Evolutionary conservation across 2,888 invertebrate genomes (phyloP), one percentile per base, ranked within the genome.

Genomic region (Himalopsyche japonica): DNA sequence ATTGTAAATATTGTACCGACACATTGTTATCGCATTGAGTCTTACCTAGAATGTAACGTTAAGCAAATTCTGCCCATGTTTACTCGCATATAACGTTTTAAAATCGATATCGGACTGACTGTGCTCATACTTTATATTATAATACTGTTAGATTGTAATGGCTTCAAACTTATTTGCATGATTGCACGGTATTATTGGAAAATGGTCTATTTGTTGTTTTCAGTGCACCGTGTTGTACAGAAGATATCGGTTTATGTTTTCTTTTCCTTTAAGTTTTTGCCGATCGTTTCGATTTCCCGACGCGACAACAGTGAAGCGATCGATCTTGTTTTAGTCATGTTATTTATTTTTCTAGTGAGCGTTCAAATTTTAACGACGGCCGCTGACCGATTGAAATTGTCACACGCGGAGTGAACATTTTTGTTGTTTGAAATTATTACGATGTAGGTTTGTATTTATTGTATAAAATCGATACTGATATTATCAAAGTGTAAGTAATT

Each of bases 351-450:
- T 70, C 20, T 70, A 27, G 27, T 10, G 15, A 70, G 27, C 27
- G 15, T 70, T 70, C 57, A 70, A 70, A 27, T 27, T 70, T 24
- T 24, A 30, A 70, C 27, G 70, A 70, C 70, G 27, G 27, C 30
- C 70, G 27, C 70, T 30, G 64, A 24, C 24, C 24, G 10, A 24
- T 64, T 64, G 24, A 64, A 24, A 64, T 64, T 10, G 24, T 64
- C 27, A 15, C 30, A 30, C 27, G 70, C 27, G 70, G 70, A 27
- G 70, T 70, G 70, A 70, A 27, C 30, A 70, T 70, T 70, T 70
- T 70, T 70, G 57, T 57, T 70, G 70, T 70, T 70, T 70, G 70
- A 70, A 70, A 70, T 70, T 70, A 70, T 70, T 70, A 70, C 70
- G 24, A 70, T 3, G 70, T 70, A 70, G 70, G 70, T 70, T 70